These are phyloP conservation scores for Onychomys arenicola DNA, from an alignment of 2,797 vertebrate genomes.

Conservation along the genomic window DNA sequence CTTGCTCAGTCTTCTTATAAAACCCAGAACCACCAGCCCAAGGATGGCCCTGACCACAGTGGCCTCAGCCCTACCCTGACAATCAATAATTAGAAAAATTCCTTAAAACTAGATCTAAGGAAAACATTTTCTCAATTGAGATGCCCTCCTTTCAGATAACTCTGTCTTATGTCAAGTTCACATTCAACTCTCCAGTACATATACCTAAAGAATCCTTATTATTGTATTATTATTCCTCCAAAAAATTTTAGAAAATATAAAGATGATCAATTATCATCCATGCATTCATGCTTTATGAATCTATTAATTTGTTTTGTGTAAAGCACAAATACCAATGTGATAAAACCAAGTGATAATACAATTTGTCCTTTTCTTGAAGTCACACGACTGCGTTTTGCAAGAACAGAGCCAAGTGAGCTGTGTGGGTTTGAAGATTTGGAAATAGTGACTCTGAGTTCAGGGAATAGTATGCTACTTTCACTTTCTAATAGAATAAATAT, in stretches of 20 bases:
- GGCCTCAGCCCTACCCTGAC: too few species aligned
- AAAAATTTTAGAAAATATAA: background rate
- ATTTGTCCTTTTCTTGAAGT: background rate
- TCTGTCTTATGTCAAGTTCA: background rate
- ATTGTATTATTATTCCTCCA: background rate
- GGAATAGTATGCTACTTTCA: background rate
- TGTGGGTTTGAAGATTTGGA: background rate
- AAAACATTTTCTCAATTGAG: background rate
- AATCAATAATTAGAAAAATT: background rate
- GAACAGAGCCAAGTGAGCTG: background rate
- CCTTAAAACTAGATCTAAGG: background rate
- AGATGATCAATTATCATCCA: background rate
- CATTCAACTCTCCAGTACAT: background rate
- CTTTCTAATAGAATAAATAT: background rate
- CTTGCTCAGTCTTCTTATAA: background rate
- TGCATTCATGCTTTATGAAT: background rate
- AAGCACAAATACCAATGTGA: background rate
- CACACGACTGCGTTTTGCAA: background rate
- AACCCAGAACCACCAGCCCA: background rate
- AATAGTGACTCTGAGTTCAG: background rate
- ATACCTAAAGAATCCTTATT: background rate
- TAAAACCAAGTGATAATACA: background rate
- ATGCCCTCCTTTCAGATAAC: background rate
- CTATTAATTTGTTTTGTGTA: background rate
- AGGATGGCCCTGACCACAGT: background rate